Base-by-base conservation (phyloP, 1,140 invertebrate genomes). In the Vanessa tameamea region DNA sequence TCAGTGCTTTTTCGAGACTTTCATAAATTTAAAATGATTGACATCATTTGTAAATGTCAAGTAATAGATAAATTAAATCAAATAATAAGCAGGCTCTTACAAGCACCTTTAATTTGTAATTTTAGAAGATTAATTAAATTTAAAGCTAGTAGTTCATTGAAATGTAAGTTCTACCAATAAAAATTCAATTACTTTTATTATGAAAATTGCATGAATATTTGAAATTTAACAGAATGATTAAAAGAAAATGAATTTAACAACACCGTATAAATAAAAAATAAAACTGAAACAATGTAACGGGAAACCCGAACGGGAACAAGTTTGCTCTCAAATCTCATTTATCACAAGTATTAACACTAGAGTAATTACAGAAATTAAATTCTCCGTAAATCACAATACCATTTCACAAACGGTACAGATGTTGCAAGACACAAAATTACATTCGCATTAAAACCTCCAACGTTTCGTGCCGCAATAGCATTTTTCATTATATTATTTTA, bases 401-500 rank as follows among this genome's bases (percentile, higher is more conserved):
- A 48, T 50, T 70, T 66, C 67, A 66, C 63, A 71, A 75, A 47
- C 53, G 68, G 55, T 48, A 47, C 74, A 76, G 74, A 76, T 76
- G 74, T 76, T 64, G 59, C 69, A 68, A 72, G 57, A 72, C 64
- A 76, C 74, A 66, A 68, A 85, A 82, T 82, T 83, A 82, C 78
- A 76, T 67, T 73, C 64, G 53, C 43, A 65, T 74, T 74, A 74
- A 77, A 69, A 73, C 69, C 50, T 71, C 55, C 43, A 50, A 47
- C 57, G n/a, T 70, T 71, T 48, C 47, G 57, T 70, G 47, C 64
- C 57, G 37, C 55, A 66, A 75, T 69, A 78, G 71, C 72, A 79
- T 76, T 81, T 82, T 83, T 82, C 78, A 83, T 85, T 81, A 78
- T 66, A 72, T 84, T 80, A 83, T 82, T 83, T 82, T 69, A 84